Evolutionary conservation across 1,140 invertebrate species (phyloP), one percentile per base, ranked within the genome.

Genomic region (Melipona quadrifasciata): DNA sequence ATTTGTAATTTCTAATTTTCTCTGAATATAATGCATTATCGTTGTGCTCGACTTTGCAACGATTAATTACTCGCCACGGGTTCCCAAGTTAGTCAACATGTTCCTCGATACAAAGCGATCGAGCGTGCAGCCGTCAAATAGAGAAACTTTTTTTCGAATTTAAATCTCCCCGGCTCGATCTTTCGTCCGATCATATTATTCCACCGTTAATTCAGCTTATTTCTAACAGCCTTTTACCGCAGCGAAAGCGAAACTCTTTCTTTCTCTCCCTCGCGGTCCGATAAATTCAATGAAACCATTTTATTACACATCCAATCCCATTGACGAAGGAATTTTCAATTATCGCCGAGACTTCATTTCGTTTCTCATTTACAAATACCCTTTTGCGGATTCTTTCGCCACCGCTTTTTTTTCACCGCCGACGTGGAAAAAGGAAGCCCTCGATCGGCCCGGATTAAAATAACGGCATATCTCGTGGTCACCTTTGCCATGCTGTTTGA

Each of bases 291-390:
- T 21, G 67, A 73, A 73, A 31, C 39, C 39, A 81, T 81, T 73
- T 81, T 73, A 81, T 81, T 64, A 27, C 39, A 51, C 34, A 47
- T 64, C 19, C 55, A 16, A 65, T 53, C 47, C 53, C 24, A 19
- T 27, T 31, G 65, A 57, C 39, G 53, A 80, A 80, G 53, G 47
- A 58, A 73, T 73, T 81, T 81, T 64, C 80, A 64, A 74, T 81
- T 81, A 81, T 73, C 39, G 72, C 3, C 27, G 21, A 31, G 39
- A 53, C 70, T 39, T 64, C 70, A 21, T 81, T 74, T 53, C 70
- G 19, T 31, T 74, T 34, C 79, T 58, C 68, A 61, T 39, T 70
- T 64, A 51, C 55, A 58, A 31, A 61, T 34, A 47, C n/a, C n/a
- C 34, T 31, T 61, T 16, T 51, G 11, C 24, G 2, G 75, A 8